Base-by-base conservation (phyloP, 2,113 vertebrate species). In the Oryzias curvinotus region DNA sequence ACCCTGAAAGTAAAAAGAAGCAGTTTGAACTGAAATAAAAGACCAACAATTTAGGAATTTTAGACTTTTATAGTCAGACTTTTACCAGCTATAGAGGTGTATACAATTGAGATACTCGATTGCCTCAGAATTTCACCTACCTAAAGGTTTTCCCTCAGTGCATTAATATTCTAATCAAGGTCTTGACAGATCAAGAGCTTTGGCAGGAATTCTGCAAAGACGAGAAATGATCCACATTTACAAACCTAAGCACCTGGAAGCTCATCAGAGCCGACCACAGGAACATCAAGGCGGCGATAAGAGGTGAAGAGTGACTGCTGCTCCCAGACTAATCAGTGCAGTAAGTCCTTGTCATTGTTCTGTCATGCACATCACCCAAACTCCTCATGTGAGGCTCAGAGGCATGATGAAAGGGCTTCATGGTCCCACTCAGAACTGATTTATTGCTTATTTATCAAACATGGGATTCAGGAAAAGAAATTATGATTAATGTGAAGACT, bases 51-150 rank as follows among this genome's bases (percentile, higher is more conserved):
- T 65, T 68, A 26, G 61, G 50, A 26, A 66, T 13, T 69, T 12
- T 2, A 23, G 21, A 73, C 62, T 69, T 52, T 16, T 26, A n/a
- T 52, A 71, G 47, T 59, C 51, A 62, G 59, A 62, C n/a, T 44
- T 61, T 57, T 68, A 50, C 57, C 52, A 65, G 64, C 26, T 58
- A 23, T 44, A 26, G 28, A 25, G 0, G 8, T 36, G 52, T 36
- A 60, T 76, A 74, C 63, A 26, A 48, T 53, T 21, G n/a, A 58
- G 4, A 15, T n/a, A 48, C 28, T 15, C 26, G 51, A 56, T 76
- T 73, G 53, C 63, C 54, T 62, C 68, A 71, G 50, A 54, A 61
- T 84, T 86, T 80, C 60, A n/a, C 78, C 67, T 75, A 75, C 41
- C 28, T 16, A 18, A 49, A 21, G 36, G 21, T 7, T 14, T 65